These are phyloP conservation scores for Deroptyus accipitrinus DNA, from an alignment of 2,113 vertebrate species.

Conservation along the genomic window DNA sequence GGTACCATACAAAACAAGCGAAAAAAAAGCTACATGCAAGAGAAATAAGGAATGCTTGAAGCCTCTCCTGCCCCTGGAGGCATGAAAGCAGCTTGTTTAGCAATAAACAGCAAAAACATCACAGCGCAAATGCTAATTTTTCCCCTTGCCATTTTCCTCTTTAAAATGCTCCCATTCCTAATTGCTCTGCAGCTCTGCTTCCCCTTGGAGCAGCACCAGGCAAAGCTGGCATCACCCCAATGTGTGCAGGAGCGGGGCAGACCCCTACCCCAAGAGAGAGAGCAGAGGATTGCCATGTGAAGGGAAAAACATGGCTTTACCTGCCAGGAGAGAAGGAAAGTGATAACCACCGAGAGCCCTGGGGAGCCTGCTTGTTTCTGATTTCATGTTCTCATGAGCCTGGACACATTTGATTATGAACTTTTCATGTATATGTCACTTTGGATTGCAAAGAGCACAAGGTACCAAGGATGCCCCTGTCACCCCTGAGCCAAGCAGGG, in stretches of 20 bases:
- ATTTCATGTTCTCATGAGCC: neutral
- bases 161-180: neutral
- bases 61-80: neutral
- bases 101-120: slow-evolving; percentile 51
- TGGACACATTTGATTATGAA: neutral
- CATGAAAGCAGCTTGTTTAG: neutral
- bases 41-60: slow-evolving; percentile 24
- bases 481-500: neutral
- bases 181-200: slow-evolving; percentile 15
- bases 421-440: neutral
- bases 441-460: neutral
- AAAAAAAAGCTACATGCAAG: neutral
- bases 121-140: slow-evolving; percentile 28
- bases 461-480: neutral
- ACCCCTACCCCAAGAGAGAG: neutral
- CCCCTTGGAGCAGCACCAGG: neutral
- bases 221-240: neutral
- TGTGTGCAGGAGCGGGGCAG: neutral
- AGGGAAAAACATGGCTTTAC: neutral
- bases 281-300: neutral
- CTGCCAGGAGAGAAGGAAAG: neutral
- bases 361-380: neutral
- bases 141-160: slow-evolving; percentile 21
- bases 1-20: slow-evolving; percentile 41
- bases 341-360: accelerated